Evolutionary conservation across 2,797 vertebrate genomes (phyloP), one percentile per base, ranked within the genome.

Genomic region (Myoxocephalus aenaeus): DNA sequence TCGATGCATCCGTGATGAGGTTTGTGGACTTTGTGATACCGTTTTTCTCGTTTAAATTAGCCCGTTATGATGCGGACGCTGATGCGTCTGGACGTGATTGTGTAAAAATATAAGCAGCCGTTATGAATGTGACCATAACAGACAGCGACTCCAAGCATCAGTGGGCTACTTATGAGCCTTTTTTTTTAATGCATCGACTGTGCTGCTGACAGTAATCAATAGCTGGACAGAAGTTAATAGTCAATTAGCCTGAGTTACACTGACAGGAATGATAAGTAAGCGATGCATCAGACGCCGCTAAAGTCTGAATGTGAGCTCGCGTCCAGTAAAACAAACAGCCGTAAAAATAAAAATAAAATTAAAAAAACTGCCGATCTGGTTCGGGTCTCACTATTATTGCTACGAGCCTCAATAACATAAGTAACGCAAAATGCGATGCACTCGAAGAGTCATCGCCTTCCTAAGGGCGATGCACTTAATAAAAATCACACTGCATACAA

Each of bases 201-300:
- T 40, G 61, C 40, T 59, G 62, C 29, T 40, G 61, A 73, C 48
- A 40, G 54, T 53, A 73, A 82, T 83, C 65, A 76, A 79, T 73
- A 70, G 22, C 36, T 70, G 38, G 29, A 61, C 50, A 70, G 59
- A 86, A 85, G 85, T 89, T 80, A 89, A 87, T 84, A 68, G 81
- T 72, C 70, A 77, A 82, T 90, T 83, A 86, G 77, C 32, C 73
- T 75, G n/a, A 73, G 29, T 62, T 58, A 82, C 72, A 71, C 14
- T 67, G 29, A 69, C 70, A 76, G 38, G 42, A 83, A 63, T 46
- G 53, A 70, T 69, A 72, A 74, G 36, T 57, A 38, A 32, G 25
- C 36, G 58, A 67, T 34, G 65, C 25, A 65, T 63, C 25, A 75
- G 53, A 73, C 46, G 67, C 11, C 34, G 71, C 29, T 56, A 51